Evolutionary conservation across 2,797 vertebrate genomes (phyloP).

Genomic region (Schizopygopsis malacanthus): DNA sequence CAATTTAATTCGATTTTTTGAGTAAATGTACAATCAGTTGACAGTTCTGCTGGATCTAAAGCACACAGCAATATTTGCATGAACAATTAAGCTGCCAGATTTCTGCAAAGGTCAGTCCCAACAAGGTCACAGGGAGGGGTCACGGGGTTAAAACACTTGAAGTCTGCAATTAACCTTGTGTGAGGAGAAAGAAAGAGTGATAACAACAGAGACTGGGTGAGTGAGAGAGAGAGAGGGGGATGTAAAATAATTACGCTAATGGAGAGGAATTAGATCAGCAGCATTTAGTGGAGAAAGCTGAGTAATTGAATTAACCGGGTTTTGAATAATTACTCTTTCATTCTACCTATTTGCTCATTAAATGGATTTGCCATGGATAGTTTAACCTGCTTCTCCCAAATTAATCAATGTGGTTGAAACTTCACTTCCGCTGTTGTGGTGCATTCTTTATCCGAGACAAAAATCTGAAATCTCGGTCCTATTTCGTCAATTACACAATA

Average conservation of each 20-base stretch:
- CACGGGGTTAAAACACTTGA: constrained; percentile 41
- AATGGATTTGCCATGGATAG: constrained; percentile 52
- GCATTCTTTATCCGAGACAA: background rate
- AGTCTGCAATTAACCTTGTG: constrained; percentile 38
- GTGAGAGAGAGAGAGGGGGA: background rate
- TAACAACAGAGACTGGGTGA: background rate
- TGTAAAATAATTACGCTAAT: constrained; percentile 46
- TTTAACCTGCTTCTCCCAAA: constrained; percentile 41
- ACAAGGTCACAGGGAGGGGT: constrained; percentile 28
- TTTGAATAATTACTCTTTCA: constrained; percentile 64
- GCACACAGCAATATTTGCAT: background rate
- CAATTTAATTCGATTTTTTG: background rate
- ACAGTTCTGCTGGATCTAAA: constrained; percentile 3
- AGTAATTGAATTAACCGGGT: constrained; percentile 67
- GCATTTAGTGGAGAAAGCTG: constrained; percentile 40
- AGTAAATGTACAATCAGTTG: background rate
- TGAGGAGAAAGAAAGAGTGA: background rate
- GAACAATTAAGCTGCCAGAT: constrained; percentile 32
- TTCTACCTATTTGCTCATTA: constrained; percentile 53
- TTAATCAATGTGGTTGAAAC: constrained; percentile 40
- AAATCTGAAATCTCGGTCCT: constrained; percentile 28
- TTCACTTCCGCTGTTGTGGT: background rate
- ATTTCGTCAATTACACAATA: constrained; percentile 33
- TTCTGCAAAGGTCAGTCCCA: constrained; percentile 23
- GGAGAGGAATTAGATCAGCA: constrained; percentile 49